Percentiles rank a stretch among this genome's conserved stretches.
phyloP scores from a whole-genome alignment of 1,140 invertebrate genomes.

The Drosophila sp. region DNA sequence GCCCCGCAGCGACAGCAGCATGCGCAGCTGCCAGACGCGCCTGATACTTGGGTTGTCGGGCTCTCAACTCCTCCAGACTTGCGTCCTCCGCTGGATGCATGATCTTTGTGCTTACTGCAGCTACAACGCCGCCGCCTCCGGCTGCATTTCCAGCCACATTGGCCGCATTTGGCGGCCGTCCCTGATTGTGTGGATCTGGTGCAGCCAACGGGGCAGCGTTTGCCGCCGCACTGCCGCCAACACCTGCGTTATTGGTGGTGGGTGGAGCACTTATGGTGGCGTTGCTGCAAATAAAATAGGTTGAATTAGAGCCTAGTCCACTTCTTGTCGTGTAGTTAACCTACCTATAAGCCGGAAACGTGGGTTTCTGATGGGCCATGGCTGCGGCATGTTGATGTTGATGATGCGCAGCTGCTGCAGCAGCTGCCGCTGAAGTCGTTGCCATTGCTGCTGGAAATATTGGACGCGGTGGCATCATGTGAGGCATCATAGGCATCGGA shows the following conservation, averaged over 20 bases:
- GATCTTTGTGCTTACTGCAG: conserved; percentile 92
- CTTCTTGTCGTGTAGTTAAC: neutral
- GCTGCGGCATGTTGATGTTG: conserved; percentile 85
- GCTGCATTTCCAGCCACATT: conserved; percentile 35
- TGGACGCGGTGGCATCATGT: conserved; percentile 91
- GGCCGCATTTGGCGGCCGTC: conserved; percentile 55
- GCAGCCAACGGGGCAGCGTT: conserved; percentile 72
- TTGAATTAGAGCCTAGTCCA: neutral
- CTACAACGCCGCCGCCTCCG: conserved; percentile 56
- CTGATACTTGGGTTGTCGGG: conserved; percentile 90
- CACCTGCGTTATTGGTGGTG: conserved; percentile 85
- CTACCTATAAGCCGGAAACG: conserved; percentile 92
- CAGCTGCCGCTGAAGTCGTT: conserved; percentile 86
- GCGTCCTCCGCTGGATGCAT: conserved; percentile 97
- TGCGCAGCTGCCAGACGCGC: conserved; percentile 66
- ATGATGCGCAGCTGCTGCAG: conserved; percentile 72
- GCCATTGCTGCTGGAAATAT: conserved; percentile 90
- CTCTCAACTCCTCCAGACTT: conserved; percentile 94
- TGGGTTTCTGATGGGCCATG: conserved; percentile 88
- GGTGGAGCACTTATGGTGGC: conserved; percentile 90
- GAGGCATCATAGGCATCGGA: conserved; percentile 87
- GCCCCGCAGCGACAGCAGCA: conserved; percentile 72
- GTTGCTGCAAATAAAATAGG: conserved; percentile 85
- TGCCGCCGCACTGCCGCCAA: conserved; percentile 53
- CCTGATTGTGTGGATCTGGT: conserved; percentile 69